Percentiles rank a stretch among this genome's conserved stretches.
Evolutionary conservation across 2,797 vertebrate genomes (phyloP).

Genomic region (Arremon brunneinucha): DNA sequence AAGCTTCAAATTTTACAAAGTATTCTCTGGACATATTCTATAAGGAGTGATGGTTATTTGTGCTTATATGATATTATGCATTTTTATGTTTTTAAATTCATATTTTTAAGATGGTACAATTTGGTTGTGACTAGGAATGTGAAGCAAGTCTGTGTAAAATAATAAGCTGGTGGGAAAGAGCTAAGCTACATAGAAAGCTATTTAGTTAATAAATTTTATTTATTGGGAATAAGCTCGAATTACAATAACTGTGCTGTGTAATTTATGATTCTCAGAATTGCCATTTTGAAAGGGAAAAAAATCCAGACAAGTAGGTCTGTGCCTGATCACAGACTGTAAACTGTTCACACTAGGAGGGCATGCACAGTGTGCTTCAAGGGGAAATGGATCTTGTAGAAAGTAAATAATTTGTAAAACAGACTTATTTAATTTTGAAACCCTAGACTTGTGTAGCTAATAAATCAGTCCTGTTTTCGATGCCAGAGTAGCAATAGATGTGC

Average conservation of each 20-base stretch:
- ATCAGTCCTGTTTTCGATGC: neutral
- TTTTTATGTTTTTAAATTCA: neutral
- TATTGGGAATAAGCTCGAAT: constrained; percentile 44
- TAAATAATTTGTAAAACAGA: constrained; percentile 62
- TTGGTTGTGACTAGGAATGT: neutral
- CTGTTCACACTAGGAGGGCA: constrained; percentile 31
- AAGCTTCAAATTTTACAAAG: neutral
- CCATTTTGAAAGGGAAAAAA: constrained; percentile 46
- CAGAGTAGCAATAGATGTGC: neutral
- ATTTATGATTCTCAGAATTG: constrained; percentile 68
- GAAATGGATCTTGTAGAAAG: constrained; percentile 56
- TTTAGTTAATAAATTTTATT: constrained; percentile 56
- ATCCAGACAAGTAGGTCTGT: neutral
- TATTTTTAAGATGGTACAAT: neutral
- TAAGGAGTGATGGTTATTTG: neutral
- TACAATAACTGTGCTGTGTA: constrained; percentile 64
- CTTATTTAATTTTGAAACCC: constrained; percentile 63
- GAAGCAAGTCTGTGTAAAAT: neutral
- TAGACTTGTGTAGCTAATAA: neutral
- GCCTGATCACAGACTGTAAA: constrained; percentile 45
- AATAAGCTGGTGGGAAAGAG: neutral
- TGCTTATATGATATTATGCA: neutral
- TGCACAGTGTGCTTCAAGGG: constrained; percentile 45
- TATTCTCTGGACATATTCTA: neutral
- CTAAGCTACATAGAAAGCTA: neutral